These are phyloP conservation scores for Rhagonycha fulva DNA, from an alignment of 2,888 invertebrate genomes.

Conservation along the genomic window DNA sequence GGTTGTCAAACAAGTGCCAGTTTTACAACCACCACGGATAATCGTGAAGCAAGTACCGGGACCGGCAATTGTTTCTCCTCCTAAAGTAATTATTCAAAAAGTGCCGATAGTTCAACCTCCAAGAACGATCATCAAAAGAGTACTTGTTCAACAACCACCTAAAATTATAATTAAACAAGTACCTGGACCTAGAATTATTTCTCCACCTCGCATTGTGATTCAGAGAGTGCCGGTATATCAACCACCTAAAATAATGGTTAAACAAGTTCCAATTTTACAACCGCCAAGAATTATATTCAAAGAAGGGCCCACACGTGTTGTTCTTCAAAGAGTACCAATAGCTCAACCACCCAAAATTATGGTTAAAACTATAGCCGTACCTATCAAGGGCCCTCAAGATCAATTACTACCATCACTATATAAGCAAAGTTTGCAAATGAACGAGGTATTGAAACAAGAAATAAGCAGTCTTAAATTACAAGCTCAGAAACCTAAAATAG, in stretches of 20 bases:
- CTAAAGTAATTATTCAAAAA: neutral
- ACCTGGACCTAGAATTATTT: neutral
- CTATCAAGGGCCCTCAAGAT: neutral
- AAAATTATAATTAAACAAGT: constrained; percentile 9
- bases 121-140: neutral
- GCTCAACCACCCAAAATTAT: neutral
- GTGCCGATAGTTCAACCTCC: neutral
- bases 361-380: neutral
- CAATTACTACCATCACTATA: neutral
- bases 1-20: neutral
- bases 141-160: neutral
- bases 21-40: neutral
- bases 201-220: constrained; percentile 2
- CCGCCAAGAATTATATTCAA: constrained; percentile 9
- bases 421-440: neutral
- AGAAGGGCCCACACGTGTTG: constrained; percentile 10
- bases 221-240: neutral
- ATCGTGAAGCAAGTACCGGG: neutral
- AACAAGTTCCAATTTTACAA: constrained; percentile 3
- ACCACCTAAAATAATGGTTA: neutral
- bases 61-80: neutral
- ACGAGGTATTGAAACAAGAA: neutral
- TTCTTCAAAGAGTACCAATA: neutral
- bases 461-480: neutral
- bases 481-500: neutral